phyloP scores from a whole-genome alignment of 2,888 invertebrate genomes.

The Andrena chrysosceles region DNA sequence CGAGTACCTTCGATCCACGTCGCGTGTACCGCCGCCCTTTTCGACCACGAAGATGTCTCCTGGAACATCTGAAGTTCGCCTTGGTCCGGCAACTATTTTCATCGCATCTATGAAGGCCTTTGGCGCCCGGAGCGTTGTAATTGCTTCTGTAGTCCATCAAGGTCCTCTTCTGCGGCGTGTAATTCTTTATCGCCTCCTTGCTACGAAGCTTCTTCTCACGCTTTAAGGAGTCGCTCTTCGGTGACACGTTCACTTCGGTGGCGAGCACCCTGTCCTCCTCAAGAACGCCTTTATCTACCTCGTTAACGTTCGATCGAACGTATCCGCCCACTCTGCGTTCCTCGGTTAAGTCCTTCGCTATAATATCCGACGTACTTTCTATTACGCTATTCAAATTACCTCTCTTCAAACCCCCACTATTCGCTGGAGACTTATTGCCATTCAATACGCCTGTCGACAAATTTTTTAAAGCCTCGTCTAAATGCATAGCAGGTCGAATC shows the following conservation, averaged over 20 bases:
- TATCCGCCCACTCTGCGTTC: slow-evolving; percentile 6
- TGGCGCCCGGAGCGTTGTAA: neutral
- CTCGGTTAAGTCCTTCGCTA: slow-evolving; percentile 31
- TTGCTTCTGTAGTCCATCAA: slow-evolving; percentile 38
- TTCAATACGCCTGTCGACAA: slow-evolving; percentile 46
- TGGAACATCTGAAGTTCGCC: slow-evolving; percentile 11
- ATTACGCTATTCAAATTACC: slow-evolving; percentile 50
- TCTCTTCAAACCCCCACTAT: neutral
- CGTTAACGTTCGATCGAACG: slow-evolving; percentile 13
- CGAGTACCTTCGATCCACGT: neutral
- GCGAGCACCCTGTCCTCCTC: neutral
- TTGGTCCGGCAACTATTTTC: neutral
- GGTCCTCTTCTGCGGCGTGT: slow-evolving; percentile 47
- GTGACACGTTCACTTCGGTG: neutral
- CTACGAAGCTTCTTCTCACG: neutral
- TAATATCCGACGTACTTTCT: slow-evolving; percentile 33
- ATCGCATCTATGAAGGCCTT: neutral
- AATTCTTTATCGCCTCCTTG: slow-evolving; percentile 20
- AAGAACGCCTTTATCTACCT: neutral
- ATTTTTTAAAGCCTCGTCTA: slow-evolving; percentile 56
- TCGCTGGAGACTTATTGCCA: slow-evolving; percentile 4
- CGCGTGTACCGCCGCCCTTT: neutral
- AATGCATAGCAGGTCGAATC: slow-evolving; percentile 50
- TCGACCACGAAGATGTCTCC: neutral
- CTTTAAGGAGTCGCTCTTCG: neutral